phyloP scores from a whole-genome alignment of 2,888 invertebrate genomes.

The Nephrotoma appendiculata region DNA sequence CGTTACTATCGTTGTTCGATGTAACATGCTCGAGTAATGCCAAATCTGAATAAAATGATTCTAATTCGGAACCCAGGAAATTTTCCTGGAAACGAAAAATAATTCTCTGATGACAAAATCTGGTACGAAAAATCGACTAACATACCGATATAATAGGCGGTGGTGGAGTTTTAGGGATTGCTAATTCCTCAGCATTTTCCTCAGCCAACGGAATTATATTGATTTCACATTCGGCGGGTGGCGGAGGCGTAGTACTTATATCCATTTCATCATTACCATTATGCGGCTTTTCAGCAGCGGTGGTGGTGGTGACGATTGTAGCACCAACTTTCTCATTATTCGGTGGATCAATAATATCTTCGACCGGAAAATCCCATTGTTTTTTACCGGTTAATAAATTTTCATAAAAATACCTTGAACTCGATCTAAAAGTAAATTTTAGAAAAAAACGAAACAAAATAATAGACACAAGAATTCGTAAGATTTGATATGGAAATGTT shows the following conservation, averaged over 20 bases:
- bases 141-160: conserved; percentile 15
- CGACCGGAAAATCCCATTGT: conserved; percentile 49
- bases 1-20: not conserved
- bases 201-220: not conserved
- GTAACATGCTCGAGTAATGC: conserved; percentile 36
- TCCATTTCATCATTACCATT: conserved; percentile 42
- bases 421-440: conserved; percentile 37
- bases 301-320: conserved; percentile 21
- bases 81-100: conserved; percentile 19
- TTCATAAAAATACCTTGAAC: conserved; percentile 53
- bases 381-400: conserved; percentile 41
- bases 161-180: conserved; percentile 15
- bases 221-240: conserved; percentile 21
- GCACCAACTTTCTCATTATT: conserved; percentile 23
- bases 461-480: not conserved
- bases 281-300: not conserved
- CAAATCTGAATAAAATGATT: conserved; percentile 45
- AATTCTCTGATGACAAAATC: not conserved
- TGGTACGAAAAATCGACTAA: not conserved
- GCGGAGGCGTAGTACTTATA: conserved; percentile 42
- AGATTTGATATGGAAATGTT: not conserved
- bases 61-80: conserved; percentile 35
- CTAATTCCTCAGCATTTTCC: not conserved
- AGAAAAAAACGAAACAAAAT: conserved; percentile 11
- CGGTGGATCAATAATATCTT: conserved; percentile 27